Percentiles rank a stretch among this genome's conserved stretches.
Conservation (phyloP, 53 echinoderm and acorn worm species). For the Mesocentrotus franciscanus region DNA sequence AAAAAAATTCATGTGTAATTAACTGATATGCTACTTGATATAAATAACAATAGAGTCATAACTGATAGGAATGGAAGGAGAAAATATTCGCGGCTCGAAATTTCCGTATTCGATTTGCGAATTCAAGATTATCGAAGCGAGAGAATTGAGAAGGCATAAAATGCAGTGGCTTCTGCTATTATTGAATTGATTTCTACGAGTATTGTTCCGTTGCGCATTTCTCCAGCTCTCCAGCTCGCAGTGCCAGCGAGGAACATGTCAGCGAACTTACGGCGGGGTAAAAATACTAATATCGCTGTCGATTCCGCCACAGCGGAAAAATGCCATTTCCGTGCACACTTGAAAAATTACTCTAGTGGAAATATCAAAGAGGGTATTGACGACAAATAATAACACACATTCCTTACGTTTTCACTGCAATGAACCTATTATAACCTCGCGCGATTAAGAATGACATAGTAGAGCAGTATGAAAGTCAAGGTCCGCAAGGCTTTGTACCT, state of each 20-base stretch:
- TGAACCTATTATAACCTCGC: background rate
- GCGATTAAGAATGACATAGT: background rate
- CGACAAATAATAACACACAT: background rate
- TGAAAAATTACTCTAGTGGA: background rate
- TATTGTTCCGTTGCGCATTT: constrained; percentile 14
- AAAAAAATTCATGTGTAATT: constrained; percentile 25
- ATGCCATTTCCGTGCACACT: background rate
- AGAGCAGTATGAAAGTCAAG: constrained; percentile 24
- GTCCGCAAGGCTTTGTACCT: background rate
- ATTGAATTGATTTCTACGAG: constrained; percentile 39
- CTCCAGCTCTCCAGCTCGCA: background rate
- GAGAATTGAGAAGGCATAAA: constrained; percentile 15
- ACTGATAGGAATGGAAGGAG: background rate
- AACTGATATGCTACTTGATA: constrained; percentile 31
- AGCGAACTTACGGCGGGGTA: constrained; percentile 5
- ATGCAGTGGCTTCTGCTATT: background rate
- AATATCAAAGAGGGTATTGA: background rate
- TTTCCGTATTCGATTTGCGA: constrained; percentile 54
- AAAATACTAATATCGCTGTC: constrained; percentile 12
- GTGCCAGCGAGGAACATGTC: constrained; percentile 7
- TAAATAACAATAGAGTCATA: constrained; percentile 39
- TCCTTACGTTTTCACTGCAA: background rate
- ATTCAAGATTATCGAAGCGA: constrained; percentile 25
- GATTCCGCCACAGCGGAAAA: background rate
- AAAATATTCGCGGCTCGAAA: constrained; percentile 38